These are phyloP conservation scores for Etheostoma perlongum DNA, from an alignment of 2,797 vertebrate genomes.

Conservation along the genomic window DNA sequence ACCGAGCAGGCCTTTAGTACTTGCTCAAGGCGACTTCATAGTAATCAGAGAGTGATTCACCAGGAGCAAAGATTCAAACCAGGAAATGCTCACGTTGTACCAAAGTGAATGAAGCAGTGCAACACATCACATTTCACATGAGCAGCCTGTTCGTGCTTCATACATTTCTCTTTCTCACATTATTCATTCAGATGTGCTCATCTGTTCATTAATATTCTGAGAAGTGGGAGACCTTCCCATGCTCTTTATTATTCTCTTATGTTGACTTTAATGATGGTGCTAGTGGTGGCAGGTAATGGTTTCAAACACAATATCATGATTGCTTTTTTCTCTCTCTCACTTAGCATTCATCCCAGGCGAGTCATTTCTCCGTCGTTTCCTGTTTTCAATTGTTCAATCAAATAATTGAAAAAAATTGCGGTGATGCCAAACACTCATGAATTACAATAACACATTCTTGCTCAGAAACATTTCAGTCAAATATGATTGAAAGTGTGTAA, in stretches of 20 bases:
- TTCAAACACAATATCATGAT: slow-evolving; percentile 49
- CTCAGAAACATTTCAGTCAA: slow-evolving; percentile 25
- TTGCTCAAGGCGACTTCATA: slow-evolving; percentile 23
- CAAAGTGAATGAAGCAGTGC: slow-evolving; percentile 18
- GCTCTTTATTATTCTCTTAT: slow-evolving; percentile 36
- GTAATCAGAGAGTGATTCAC: slow-evolving; percentile 12
- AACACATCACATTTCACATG: slow-evolving; percentile 20
- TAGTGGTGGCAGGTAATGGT: slow-evolving; percentile 46
- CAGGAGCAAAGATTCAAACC: slow-evolving; percentile 25
- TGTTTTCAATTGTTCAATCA: slow-evolving; percentile 53
- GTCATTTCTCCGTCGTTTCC: slow-evolving; percentile 40
- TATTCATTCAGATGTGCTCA: slow-evolving; percentile 56
- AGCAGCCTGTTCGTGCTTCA: slow-evolving; percentile 31
- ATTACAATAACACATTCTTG: slow-evolving; percentile 38
- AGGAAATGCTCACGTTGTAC: background rate
- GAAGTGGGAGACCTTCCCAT: slow-evolving; percentile 26
- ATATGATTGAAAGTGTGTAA: slow-evolving; percentile 37
- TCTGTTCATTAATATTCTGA: slow-evolving; percentile 47
- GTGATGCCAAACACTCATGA: slow-evolving; percentile 30
- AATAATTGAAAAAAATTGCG: slow-evolving; percentile 55
- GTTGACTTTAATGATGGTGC: slow-evolving; percentile 37
- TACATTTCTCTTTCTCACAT: slow-evolving; percentile 44
- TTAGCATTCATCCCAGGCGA: slow-evolving; percentile 20
- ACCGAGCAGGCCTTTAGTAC: slow-evolving; percentile 7
- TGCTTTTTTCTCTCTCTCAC: slow-evolving; percentile 15